Evolutionary conservation across 2,888 invertebrate genomes (phyloP), one percentile per base, ranked within the genome.

Genomic region (Agelastica alni): DNA sequence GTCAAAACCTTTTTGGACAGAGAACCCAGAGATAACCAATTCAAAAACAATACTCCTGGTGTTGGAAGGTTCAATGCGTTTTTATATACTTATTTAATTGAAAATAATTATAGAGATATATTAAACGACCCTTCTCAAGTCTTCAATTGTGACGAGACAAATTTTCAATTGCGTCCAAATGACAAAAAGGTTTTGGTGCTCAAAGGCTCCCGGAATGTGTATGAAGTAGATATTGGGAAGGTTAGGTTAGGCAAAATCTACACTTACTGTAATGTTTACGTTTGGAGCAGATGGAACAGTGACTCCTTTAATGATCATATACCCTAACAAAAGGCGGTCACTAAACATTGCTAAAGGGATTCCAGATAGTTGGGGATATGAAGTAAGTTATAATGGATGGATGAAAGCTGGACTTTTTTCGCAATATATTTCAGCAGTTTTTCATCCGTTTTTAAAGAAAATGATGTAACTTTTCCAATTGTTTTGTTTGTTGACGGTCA

Each of bases 251-350:
- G 63, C 60, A 65, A 7, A 65, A 63, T 7, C 58, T 75, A n/a
- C n/a, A n/a, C n/a, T n/a, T 13, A 74, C 73, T 6, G 73, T 73
- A 0, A 61, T 75, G 67, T 74, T 73, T 51, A 69, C 71, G n/a
- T 75, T 75, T 66, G 60, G 67, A 2, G 73, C 75, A 2, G 42
- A 62, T 51, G 73, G 72, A 30, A 45, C 54, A 28, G 46, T 65
- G 13, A 69, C 67, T 3, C 73, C 73, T 17, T 73, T 73, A 10
- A 67, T 74, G 68, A 61, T 75, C 3, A 64, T 73, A 18, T 70
- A 63, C 56, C 68, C 69, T 0, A 65, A 67, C 42, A 60, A 68
- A 57, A 53, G 70, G 44, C 45, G 72, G 7, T 64, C 68, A 20
- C 47, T 45, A 22, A 63, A 70, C 10, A 65, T 72, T 20, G 51